Conservation (phyloP, 2,797 vertebrate species). For the Poecilia picta region DNA sequence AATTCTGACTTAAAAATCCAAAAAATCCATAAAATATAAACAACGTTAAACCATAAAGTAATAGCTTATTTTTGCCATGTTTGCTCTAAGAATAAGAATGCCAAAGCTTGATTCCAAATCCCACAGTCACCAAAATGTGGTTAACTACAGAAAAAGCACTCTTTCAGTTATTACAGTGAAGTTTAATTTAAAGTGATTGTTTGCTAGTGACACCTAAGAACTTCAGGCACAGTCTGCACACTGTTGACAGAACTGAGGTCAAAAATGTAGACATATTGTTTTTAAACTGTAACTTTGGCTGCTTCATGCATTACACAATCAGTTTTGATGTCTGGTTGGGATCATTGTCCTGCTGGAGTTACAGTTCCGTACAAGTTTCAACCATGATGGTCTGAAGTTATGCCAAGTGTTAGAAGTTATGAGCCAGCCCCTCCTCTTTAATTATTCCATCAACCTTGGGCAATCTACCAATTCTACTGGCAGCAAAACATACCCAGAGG, state of each 20-base stretch:
- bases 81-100: not conserved
- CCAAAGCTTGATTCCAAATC: not conserved
- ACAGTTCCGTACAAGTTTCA: not conserved
- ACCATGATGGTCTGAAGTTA: not conserved
- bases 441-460: not conserved
- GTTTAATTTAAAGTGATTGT: not conserved
- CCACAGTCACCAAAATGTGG: not conserved
- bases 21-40: not conserved
- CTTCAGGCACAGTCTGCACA: not conserved
- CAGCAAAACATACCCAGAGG: constrained; percentile 6
- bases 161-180: not conserved
- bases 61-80: not conserved
- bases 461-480: constrained; percentile 6
- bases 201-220: not conserved
- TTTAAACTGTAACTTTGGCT: not conserved
- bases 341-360: not conserved
- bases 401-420: not conserved
- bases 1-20: not conserved
- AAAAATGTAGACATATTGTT: not conserved
- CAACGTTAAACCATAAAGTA: not conserved
- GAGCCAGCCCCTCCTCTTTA: not conserved
- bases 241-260: not conserved
- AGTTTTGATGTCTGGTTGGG: not conserved
- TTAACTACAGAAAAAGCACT: not conserved
- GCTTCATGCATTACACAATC: not conserved